A percentile compares a stretch with the other conserved stretches of the same genome.
phyloP scores from a whole-genome alignment of 2,113 vertebrate genomes.

The Etheostoma spectabile region DNA sequence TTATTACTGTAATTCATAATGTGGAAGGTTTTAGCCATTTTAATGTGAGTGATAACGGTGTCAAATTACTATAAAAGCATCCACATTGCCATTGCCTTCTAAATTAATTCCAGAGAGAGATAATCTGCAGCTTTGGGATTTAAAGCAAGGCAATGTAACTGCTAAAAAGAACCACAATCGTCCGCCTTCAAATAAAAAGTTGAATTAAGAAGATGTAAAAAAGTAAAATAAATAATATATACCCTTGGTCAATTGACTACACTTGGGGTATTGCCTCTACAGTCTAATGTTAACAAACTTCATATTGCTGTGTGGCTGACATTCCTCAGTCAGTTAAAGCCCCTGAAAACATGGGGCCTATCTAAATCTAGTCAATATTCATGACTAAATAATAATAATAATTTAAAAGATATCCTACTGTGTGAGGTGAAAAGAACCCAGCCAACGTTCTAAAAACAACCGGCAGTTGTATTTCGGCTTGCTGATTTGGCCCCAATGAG shows the following conservation, averaged over 20 bases:
- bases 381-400: not conserved
- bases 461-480: not conserved
- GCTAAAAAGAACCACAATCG: not conserved
- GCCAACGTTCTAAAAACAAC: not conserved
- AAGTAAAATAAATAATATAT: not conserved
- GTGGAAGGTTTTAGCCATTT: conserved; percentile 6
- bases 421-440: not conserved
- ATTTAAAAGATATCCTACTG: not conserved
- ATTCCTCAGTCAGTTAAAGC: not conserved
- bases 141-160: not conserved
- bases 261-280: not conserved
- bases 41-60: not conserved
- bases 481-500: not conserved
- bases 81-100: not conserved
- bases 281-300: not conserved
- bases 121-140: conserved; percentile 1
- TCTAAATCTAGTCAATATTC: not conserved
- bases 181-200: not conserved
- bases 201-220: not conserved
- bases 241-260: not conserved
- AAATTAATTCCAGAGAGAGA: conserved; percentile 10
- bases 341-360: not conserved
- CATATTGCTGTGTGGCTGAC: not conserved
- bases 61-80: conserved; percentile 12
- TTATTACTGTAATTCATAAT: not conserved